These are phyloP conservation scores for Mormyrops boulengeri DNA, from an alignment of 2,797 vertebrate species.

Conservation along the genomic window DNA sequence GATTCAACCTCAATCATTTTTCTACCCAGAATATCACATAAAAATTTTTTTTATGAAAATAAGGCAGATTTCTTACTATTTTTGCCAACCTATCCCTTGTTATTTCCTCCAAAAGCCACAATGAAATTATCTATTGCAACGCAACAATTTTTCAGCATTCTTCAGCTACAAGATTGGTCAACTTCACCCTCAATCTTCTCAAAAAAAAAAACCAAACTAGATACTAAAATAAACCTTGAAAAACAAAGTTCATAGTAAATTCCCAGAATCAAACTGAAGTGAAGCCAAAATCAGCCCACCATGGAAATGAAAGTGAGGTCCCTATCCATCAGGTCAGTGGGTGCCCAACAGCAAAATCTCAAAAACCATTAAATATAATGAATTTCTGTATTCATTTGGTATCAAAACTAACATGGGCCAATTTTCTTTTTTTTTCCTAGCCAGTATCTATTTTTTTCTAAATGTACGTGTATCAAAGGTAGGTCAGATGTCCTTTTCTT, in stretches of 20 bases:
- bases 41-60: background rate
- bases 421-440: background rate
- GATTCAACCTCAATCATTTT: background rate
- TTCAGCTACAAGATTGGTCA: background rate
- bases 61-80: background rate
- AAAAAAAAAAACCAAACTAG: background rate
- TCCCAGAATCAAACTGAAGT: background rate
- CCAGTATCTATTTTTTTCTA: background rate
- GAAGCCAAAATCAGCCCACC: background rate
- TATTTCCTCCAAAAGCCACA: background rate
- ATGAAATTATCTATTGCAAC: background rate
- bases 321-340: background rate
- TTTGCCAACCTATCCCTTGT: background rate
- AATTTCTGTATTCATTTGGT: background rate
- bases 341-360: background rate
- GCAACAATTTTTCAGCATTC: background rate
- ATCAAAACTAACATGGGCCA: background rate
- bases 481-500: background rate
- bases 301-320: background rate
- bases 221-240: background rate
- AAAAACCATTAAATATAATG: background rate
- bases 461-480: background rate
- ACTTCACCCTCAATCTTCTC: background rate
- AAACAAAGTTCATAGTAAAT: background rate
- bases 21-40: background rate